These are phyloP conservation scores for Tholera decimalis DNA, from an alignment of 2,888 invertebrate genomes.

Conservation along the genomic window DNA sequence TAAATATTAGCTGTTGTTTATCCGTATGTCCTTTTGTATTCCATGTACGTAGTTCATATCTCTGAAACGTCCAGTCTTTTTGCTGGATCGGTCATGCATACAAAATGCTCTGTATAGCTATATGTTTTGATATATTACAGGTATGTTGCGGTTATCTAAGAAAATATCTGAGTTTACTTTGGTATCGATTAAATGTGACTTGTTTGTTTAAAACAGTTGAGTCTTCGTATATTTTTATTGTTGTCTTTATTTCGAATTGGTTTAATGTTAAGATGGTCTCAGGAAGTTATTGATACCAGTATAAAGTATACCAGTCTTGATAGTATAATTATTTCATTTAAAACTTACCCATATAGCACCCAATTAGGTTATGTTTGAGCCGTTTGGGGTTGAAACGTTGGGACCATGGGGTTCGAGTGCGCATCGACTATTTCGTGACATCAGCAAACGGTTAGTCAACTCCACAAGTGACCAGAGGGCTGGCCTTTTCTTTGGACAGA, in stretches of 20 bases:
- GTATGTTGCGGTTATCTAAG: conserved; percentile 47
- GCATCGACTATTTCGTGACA: too few species aligned
- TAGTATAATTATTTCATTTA: too few species aligned
- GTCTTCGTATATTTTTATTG: background rate
- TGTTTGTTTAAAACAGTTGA: conserved; percentile 6
- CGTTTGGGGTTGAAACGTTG: too few species aligned
- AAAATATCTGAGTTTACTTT: conserved; percentile 29
- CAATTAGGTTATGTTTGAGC: too few species aligned
- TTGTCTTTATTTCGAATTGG: background rate
- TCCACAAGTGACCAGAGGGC: too few species aligned
- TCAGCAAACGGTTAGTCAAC: too few species aligned
- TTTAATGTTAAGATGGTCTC: background rate
- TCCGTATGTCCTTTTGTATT: conserved; percentile 80
- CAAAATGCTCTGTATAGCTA: conserved; percentile 68
- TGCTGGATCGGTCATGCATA: conserved; percentile 78
- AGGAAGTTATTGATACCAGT: background rate
- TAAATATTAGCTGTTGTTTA: conserved; percentile 85
- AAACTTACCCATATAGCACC: too few species aligned
- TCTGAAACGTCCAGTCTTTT: conserved; percentile 76
- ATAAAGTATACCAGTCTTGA: too few species aligned
- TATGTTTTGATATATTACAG: conserved; percentile 63
- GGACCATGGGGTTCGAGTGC: too few species aligned
- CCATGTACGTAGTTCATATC: conserved; percentile 77
- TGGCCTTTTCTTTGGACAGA: too few species aligned
- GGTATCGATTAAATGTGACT: conserved; percentile 28